These are phyloP conservation scores for Lagodon rhomboides DNA, from an alignment of 2,797 vertebrate species.

Conservation along the genomic window DNA sequence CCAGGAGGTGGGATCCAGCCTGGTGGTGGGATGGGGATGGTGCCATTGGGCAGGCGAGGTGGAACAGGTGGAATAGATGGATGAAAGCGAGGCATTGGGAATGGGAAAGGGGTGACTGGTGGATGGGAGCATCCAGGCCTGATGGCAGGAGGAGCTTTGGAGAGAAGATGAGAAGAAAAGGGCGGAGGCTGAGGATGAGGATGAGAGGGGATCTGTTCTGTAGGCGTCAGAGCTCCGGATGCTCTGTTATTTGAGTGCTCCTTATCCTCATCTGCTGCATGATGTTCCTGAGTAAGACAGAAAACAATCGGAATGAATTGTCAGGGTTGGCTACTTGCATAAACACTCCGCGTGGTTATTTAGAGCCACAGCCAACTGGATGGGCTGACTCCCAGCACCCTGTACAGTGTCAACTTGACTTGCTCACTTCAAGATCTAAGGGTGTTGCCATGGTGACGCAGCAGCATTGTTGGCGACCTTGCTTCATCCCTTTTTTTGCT, in stretches of 20 bases:
- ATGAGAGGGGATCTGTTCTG: slow-evolving; percentile 79
- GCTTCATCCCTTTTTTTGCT: too few relatives aligned
- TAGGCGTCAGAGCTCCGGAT: slow-evolving; percentile 82
- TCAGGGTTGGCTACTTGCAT: too few relatives aligned
- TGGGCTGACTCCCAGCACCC: too few relatives aligned
- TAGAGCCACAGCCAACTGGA: too few relatives aligned
- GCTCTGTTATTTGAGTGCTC: slow-evolving; percentile 87
- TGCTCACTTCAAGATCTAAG: too few relatives aligned
- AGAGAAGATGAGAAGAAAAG: slow-evolving; percentile 78
- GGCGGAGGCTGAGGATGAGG: slow-evolving; percentile 78
- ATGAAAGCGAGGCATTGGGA: slow-evolving; percentile 63
- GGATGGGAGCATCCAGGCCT: slow-evolving; percentile 33
- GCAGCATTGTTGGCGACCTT: too few relatives aligned
- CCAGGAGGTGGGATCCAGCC: slow-evolving; percentile 86
- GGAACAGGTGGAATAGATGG: slow-evolving; percentile 57
- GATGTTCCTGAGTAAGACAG: slow-evolving; percentile 83
- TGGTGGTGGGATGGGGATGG: slow-evolving; percentile 81
- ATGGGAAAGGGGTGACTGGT: slow-evolving; percentile 45
- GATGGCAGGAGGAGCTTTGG: slow-evolving; percentile 76
- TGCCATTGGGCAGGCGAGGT: slow-evolving; percentile 71
- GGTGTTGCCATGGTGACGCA: too few relatives aligned
- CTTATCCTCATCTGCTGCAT: slow-evolving; percentile 89
- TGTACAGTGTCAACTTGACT: too few relatives aligned
- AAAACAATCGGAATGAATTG: background rate
- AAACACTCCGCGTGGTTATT: too few relatives aligned